These are phyloP conservation scores for Deroplatys truncata DNA, from an alignment of 2,888 invertebrate genomes.

Conservation along the genomic window DNA sequence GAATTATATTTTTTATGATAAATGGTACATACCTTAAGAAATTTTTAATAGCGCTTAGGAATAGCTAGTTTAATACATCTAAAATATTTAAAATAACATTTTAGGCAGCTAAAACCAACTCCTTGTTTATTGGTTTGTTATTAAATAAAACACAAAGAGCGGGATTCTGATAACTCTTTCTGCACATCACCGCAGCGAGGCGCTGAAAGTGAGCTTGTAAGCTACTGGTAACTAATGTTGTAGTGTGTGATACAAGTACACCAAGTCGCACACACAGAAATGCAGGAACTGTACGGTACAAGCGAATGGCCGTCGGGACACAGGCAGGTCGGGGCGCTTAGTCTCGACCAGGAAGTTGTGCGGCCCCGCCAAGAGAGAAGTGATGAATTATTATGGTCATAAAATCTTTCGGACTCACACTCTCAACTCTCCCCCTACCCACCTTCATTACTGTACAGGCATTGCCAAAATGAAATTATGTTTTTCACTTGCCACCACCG, in stretches of 20 bases:
- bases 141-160: too few relatives aligned
- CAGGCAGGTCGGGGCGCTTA: neutral
- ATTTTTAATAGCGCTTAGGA: too few relatives aligned
- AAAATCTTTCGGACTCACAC: conserved; percentile 23
- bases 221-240: neutral
- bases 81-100: too few relatives aligned
- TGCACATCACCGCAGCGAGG: neutral
- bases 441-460: conserved; percentile 15
- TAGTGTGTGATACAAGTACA: neutral
- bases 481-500: neutral
- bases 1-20: too few relatives aligned
- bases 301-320: neutral
- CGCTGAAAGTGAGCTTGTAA: neutral
- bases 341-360: conserved; percentile 16
- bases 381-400: conserved; percentile 24
- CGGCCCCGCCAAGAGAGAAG: conserved; percentile 13
- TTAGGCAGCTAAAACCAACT: too few relatives aligned
- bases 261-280: neutral
- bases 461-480: conserved; percentile 12
- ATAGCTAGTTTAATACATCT: too few relatives aligned
- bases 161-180: too few relatives aligned
- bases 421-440: conserved; percentile 9
- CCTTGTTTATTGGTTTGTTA: too few relatives aligned
- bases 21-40: too few relatives aligned
- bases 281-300: neutral